These are phyloP conservation scores for Stichodactyla mertensii DNA, from an alignment of 64 coral and sea anemone species.

Conservation along the genomic window DNA sequence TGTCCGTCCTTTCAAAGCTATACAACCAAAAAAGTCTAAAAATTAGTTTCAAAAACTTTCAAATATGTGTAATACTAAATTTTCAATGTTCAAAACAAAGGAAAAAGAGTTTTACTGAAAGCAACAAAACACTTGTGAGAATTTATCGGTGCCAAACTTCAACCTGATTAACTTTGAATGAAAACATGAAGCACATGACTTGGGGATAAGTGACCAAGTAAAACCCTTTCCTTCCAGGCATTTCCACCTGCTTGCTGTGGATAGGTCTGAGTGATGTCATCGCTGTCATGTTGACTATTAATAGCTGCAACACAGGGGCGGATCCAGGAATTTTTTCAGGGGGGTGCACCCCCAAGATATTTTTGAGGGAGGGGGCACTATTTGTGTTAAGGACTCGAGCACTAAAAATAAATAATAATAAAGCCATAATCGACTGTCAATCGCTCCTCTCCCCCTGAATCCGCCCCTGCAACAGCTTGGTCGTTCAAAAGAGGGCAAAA, in stretches of 20 bases:
- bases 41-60: not conserved
- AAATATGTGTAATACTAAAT: not conserved
- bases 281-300: not conserved
- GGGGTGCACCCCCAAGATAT: too few relatives aligned
- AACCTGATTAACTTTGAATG: not conserved
- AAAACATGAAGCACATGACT: too few relatives aligned
- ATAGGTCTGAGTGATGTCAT: not conserved
- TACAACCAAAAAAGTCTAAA: not conserved
- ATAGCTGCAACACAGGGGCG: not conserved
- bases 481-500: not conserved
- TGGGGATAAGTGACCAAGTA: not conserved
- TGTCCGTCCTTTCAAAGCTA: not conserved
- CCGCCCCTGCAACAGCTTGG: not conserved
- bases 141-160: not conserved
- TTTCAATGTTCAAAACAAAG: constrained; percentile 6
- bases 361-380: too few relatives aligned
- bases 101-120: not conserved
- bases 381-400: too few relatives aligned
- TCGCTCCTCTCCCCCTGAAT: too few relatives aligned
- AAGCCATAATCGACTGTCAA: too few relatives aligned
- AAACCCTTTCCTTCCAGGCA: not conserved
- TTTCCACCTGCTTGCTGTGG: not conserved
- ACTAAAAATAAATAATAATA: too few relatives aligned
- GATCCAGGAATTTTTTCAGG: too few relatives aligned
- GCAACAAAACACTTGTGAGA: not conserved